Percentiles rank a stretch among this genome's conserved stretches.
phyloP scores from a whole-genome alignment of 2,113 vertebrate species.

The Cyprinodon brontotheroides region DNA sequence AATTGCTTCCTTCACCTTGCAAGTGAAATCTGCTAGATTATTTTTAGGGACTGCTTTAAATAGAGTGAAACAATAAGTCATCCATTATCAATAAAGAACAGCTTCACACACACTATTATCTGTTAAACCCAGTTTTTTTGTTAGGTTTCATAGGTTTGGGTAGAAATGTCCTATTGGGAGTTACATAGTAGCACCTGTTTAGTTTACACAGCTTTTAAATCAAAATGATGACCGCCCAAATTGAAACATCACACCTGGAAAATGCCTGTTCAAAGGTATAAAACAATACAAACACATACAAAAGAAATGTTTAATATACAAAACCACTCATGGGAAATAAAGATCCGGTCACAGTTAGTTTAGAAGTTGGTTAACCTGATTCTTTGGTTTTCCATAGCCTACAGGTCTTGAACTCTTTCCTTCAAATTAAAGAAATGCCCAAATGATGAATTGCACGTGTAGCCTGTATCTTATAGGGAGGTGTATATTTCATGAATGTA shows the following conservation, averaged over 20 bases:
- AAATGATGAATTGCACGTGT: neutral
- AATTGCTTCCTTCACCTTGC: neutral
- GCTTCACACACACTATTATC: neutral
- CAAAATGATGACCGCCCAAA: neutral
- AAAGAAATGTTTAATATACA: neutral
- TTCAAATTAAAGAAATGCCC: neutral
- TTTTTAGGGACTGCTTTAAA: neutral
- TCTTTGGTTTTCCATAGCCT: neutral
- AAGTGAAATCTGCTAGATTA: neutral
- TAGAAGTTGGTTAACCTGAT: neutral
- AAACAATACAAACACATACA: neutral
- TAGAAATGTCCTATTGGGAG: neutral
- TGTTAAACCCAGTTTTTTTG: slow-evolving; percentile 4
- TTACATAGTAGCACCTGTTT: neutral
- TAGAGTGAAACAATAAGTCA: neutral
- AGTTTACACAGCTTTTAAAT: neutral
- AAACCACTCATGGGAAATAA: neutral
- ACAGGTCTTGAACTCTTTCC: neutral
- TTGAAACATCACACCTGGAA: neutral
- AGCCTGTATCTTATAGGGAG: neutral
- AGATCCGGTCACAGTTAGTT: no score
- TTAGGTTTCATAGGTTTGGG: neutral
- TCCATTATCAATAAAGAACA: slow-evolving; percentile 2
- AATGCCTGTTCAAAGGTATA: neutral
- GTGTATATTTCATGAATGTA: neutral